phyloP scores from a whole-genome alignment of 2,888 invertebrate genomes.

The Cerastoderma edule region DNA sequence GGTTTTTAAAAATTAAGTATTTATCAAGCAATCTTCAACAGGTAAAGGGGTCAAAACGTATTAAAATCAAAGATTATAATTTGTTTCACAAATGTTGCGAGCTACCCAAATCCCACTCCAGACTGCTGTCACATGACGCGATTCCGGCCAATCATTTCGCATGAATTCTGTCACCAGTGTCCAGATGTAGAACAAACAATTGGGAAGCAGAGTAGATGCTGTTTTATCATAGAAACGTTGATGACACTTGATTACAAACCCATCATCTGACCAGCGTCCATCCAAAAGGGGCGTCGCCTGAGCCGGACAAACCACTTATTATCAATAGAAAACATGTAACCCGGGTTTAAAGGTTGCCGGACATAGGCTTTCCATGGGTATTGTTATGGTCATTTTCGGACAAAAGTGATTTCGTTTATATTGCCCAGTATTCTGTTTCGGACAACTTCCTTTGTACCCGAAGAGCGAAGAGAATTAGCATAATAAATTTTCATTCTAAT shows the following conservation, averaged over 20 bases:
- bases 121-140: slow-evolving; percentile 8
- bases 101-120: neutral
- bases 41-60: no score
- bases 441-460: slow-evolving; percentile 43
- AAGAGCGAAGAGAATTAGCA: slow-evolving; percentile 50
- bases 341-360: slow-evolving; percentile 46
- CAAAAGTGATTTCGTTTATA: slow-evolving; percentile 48
- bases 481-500: slow-evolving; percentile 52
- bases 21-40: no score
- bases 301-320: slow-evolving; percentile 54
- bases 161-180: slow-evolving; percentile 9
- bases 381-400: slow-evolving; percentile 36
- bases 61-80: no score
- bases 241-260: slow-evolving; percentile 34
- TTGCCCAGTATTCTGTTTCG: slow-evolving; percentile 35
- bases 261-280: slow-evolving; percentile 56
- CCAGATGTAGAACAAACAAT: slow-evolving; percentile 25
- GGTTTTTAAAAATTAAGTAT: no score
- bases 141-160: slow-evolving; percentile 3
- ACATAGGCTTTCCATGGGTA: slow-evolving; percentile 53
- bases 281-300: slow-evolving; percentile 47
- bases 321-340: slow-evolving; percentile 59
- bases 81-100: no score
- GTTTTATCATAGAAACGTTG: slow-evolving; percentile 7
- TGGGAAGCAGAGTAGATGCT: slow-evolving; percentile 25